Evolutionary conservation across 1,140 invertebrate species (phyloP).

Genomic region (Belonocnema kinseyi): DNA sequence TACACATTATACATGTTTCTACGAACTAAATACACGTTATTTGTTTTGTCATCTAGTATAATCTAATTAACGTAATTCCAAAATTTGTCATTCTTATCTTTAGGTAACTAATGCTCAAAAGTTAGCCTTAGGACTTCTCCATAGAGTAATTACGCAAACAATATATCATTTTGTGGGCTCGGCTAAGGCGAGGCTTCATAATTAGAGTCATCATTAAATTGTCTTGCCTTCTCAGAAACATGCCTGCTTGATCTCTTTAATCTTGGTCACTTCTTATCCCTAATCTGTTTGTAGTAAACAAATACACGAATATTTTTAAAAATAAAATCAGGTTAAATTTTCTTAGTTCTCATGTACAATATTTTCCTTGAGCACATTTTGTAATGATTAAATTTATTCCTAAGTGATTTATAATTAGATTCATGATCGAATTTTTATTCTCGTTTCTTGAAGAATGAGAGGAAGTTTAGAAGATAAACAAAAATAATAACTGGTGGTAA

Average conservation of each 20-base stretch:
- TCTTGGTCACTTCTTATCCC: background rate
- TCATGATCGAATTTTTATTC: background rate
- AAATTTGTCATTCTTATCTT: constrained; percentile 1
- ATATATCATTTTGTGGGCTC: constrained; percentile 50
- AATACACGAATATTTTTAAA: background rate
- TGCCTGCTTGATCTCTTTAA: background rate
- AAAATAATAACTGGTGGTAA: constrained; percentile 17
- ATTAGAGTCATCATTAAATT: constrained; percentile 22
- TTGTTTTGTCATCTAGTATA: too few species aligned
- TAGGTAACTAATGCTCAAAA: constrained; percentile 20
- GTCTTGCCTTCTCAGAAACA: constrained; percentile 13
- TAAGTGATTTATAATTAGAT: too few species aligned
- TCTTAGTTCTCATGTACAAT: too few species aligned
- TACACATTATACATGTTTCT: too few species aligned
- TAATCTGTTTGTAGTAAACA: background rate
- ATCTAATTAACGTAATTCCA: background rate
- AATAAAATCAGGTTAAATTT: too few species aligned
- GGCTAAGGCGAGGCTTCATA: constrained; percentile 47
- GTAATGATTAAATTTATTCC: too few species aligned
- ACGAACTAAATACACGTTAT: too few species aligned
- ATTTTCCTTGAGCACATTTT: too few species aligned
- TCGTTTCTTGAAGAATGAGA: background rate
- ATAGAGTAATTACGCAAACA: constrained; percentile 44
- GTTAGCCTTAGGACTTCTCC: background rate
- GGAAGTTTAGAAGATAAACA: background rate